A percentile compares a stretch with the other conserved stretches of the same genome.
These are phyloP conservation scores for Esox niger DNA, from an alignment of 2,113 vertebrate species.

Conservation along the genomic window DNA sequence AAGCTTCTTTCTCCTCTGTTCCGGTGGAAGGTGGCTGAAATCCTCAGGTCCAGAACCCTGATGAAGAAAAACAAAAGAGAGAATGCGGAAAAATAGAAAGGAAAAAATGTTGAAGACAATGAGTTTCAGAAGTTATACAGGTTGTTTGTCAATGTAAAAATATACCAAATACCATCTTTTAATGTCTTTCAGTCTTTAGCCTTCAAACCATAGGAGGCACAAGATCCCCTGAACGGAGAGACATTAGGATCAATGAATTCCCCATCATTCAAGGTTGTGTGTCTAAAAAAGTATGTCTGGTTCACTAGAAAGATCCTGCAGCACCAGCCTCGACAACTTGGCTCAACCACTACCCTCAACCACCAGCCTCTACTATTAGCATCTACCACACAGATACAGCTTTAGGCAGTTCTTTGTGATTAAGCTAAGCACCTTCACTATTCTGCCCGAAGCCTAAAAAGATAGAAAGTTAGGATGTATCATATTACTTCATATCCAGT, in stretches of 20 bases:
- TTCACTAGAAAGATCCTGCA: conserved; percentile 47
- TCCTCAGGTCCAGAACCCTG: conserved; percentile 94
- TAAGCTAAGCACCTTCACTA: conserved; percentile 33
- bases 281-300: not conserved
- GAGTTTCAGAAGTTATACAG: not conserved
- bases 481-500: not conserved
- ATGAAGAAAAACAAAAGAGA: not conserved
- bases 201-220: conserved; percentile 19
- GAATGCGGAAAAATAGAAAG: conserved; percentile 2
- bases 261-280: conserved; percentile 11
- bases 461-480: not conserved
- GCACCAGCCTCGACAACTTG: conserved; percentile 21
- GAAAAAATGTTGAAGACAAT: too few relatives aligned
- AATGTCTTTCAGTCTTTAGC: not conserved
- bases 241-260: not conserved
- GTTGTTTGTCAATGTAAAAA: not conserved
- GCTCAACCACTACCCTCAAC: too few relatives aligned
- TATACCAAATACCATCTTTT: not conserved
- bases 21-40: conserved; percentile 95
- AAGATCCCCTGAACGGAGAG: conserved; percentile 38
- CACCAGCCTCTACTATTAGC: too few relatives aligned
- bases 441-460: conserved; percentile 40
- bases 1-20: conserved; percentile 95
- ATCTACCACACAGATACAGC: conserved; percentile 13
- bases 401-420: conserved; percentile 14